Base-by-base conservation (phyloP, 2,888 invertebrate species). In the Tholera decimalis region DNA sequence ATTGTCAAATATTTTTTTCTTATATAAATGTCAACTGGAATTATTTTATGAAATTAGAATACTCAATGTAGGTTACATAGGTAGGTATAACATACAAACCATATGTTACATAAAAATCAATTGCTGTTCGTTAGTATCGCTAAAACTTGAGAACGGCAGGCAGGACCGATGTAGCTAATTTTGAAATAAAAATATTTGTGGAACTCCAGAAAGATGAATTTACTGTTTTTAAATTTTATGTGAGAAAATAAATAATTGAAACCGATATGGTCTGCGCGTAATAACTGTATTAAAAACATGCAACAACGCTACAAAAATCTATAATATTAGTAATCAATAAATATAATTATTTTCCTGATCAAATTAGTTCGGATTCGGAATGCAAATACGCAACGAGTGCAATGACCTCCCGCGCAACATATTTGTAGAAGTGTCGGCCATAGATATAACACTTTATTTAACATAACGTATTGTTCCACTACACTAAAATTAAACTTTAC, bases 371-470 rank as follows among this genome's bases (percentile, higher is more conserved):
- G 37, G 37, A 58, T 1, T 15, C 15, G 15, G 1, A 35, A 3
- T 35, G 28, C 58, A 28, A 11, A 47, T 35, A 53, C 9, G 44
- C 56, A 33, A 24, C 6, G 26, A 68, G 83, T 71, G 61, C 79
- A 80, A 59, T 73, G 72, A 81, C 68, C 79, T 56, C 35, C n/a
- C 30, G 44, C 41, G 54, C 18, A 54, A 65, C 22, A 53, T 47
- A 75, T 83, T 83, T 75, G 83, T 75, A 82, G 77, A 83, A 82
- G 69, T 82, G 80, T 50, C 64, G 20, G 20, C 46, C 55, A 71
- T 39, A 59, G 67, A 56, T 33, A 70, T 62, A 53, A 59, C 39
- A 54, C 22, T 60, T 54, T 33, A 59, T 44, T 56, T 57, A 53
- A 18, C 28, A 60, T 35, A 46, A 18, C 41, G 26, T 55, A 66